Conservation (phyloP, 2,888 invertebrate genomes). For the Noctua janthe region DNA sequence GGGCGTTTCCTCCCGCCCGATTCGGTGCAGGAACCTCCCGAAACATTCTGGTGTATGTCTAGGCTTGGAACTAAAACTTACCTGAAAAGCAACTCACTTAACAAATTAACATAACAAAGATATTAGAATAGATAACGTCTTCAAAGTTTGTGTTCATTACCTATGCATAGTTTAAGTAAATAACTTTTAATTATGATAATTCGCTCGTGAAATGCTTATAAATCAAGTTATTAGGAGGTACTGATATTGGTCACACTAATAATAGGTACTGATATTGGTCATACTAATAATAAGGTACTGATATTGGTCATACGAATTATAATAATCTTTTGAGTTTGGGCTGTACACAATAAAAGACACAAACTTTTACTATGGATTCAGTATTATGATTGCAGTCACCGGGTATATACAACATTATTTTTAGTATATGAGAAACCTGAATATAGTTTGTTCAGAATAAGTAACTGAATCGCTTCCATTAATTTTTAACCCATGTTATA, state of each 20-base stretch:
- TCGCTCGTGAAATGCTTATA: background rate
- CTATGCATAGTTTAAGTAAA: background rate
- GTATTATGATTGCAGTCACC: background rate
- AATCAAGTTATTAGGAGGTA: background rate
- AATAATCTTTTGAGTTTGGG: background rate
- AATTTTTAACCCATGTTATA: no score
- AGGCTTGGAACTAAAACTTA: slow-evolving; percentile 23
- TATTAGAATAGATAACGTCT: slow-evolving; percentile 19
- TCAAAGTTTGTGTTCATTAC: slow-evolving; percentile 10
- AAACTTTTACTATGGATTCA: background rate
- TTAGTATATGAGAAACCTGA: no score
- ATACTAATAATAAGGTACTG: no score
- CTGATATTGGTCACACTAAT: background rate
- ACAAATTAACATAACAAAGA: slow-evolving; percentile 31
- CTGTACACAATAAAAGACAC: background rate
- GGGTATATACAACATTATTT: no score
- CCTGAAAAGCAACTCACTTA: background rate
- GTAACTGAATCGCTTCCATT: no score
- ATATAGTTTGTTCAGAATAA: no score
- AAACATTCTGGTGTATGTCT: background rate
- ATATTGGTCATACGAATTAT: background rate
- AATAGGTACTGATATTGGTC: background rate
- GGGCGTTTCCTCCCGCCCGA: no score
- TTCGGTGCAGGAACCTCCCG: no score
- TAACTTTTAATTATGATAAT: slow-evolving; percentile 8